Evolutionary conservation across 2,797 vertebrate species (phyloP).

Genomic region (Fringilla coelebs): DNA sequence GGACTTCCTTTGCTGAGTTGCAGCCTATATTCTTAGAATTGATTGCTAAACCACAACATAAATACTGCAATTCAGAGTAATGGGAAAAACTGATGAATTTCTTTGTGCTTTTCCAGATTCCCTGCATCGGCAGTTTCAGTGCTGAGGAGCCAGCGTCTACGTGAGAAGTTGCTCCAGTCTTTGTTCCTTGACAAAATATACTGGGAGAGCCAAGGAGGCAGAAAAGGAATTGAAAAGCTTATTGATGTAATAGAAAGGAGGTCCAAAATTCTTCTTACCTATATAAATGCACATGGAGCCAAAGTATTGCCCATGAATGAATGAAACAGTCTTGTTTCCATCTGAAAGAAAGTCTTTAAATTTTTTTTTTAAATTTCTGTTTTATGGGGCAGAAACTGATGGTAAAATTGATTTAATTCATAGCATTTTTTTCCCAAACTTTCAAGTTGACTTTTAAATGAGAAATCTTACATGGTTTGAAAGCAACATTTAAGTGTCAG

Average conservation of each 20-base stretch:
- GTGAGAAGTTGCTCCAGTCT: slow-evolving; percentile 93
- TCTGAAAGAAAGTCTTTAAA: not conserved
- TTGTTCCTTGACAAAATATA: slow-evolving; percentile 92
- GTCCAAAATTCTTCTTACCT: slow-evolving; percentile 88
- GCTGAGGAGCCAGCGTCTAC: slow-evolving; percentile 84
- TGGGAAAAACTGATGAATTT: slow-evolving; percentile 13
- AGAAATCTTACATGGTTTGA: not conserved
- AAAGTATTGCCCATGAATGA: slow-evolving; percentile 83
- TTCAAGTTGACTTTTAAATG: not conserved
- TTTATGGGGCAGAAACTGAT: not conserved
- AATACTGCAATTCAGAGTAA: slow-evolving; percentile 1
- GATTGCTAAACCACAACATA: slow-evolving; percentile 5
- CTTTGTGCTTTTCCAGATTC: slow-evolving; percentile 77
- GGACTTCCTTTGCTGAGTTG: not conserved
- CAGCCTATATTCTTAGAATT: not conserved
- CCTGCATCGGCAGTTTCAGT: slow-evolving; percentile 88
- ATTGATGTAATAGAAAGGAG: slow-evolving; percentile 92
- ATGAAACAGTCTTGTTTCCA: slow-evolving; percentile 52
- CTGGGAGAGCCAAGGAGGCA: slow-evolving; percentile 95
- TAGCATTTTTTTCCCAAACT: not conserved
- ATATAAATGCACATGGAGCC: slow-evolving; percentile 89
- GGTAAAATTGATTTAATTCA: not conserved
- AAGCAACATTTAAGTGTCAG: not conserved
- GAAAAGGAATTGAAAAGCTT: slow-evolving; percentile 91
- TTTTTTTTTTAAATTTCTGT: too few relatives aligned